Evolutionary conservation across 2,888 invertebrate species (phyloP), one percentile per base, ranked within the genome.

Genomic region (Vesta saturnalis): DNA sequence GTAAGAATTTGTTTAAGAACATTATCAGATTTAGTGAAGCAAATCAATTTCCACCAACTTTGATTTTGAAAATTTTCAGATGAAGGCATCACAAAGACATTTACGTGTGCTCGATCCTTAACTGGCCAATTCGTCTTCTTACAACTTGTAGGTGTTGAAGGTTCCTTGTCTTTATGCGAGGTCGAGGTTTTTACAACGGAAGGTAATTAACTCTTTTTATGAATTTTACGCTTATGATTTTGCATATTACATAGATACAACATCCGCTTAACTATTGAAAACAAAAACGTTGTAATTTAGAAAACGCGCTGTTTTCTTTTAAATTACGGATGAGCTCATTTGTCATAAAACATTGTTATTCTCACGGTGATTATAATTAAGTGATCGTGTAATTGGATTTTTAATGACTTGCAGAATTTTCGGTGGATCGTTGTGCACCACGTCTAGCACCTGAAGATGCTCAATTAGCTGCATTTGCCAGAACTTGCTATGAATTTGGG

Each of bases 161-260:
- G 95, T 19, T 94, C 95, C 0, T 84, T 96, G 60, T 95, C 95
- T 6, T 85, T 96, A 1, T 96, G 96, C 81, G 96, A 96, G 84
- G 95, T 96, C 0, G 94, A 96, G 84, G 94, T 96, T 1, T 96
- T 95, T 82, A 94, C 95, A 0, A 94, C 94, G 3, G 94, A 95
- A 85, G 96, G 94, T 93, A 80, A 84, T 84, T 74, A 18, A 57
- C 16, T 68, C 15, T 52, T 15, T 39, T 55, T 43, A 39, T 23
- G 15, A 59, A 60, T 65, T 30, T 60, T 16, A 16, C 12, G 16
- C 39, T 16, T 15, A 60, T 65, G 60, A 47, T n/a, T 65, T 55
- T 55, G 54, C 46, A 47, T 58, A 60, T 14, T 47, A 60, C 21
- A 22, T 19, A 2, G 52, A 46, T 56, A 64, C 16, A 23, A 35